Conservation (phyloP, 2,888 invertebrate genomes). For the Portevinia maculata region DNA sequence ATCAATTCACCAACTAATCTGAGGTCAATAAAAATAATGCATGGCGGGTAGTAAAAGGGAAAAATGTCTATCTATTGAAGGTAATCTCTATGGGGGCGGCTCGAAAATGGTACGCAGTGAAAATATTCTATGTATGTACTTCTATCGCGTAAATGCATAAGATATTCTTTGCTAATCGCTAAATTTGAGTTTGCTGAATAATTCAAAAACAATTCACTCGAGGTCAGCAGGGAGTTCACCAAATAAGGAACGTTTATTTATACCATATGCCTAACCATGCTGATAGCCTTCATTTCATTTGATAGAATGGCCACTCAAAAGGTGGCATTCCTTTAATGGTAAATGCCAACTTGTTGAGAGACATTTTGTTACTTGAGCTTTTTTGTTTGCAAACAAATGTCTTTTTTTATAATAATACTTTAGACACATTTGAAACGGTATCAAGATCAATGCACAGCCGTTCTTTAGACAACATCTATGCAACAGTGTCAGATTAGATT, state of each 20-base stretch:
- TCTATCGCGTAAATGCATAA: too few species aligned
- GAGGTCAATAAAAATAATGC: slow-evolving; percentile 68
- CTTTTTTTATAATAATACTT: slow-evolving; percentile 3
- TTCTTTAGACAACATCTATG: slow-evolving; percentile 6
- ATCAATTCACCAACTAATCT: slow-evolving; percentile 44
- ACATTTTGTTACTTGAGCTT: too few species aligned
- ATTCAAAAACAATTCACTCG: not conserved
- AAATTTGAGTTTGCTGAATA: not conserved
- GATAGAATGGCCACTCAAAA: slow-evolving; percentile 11
- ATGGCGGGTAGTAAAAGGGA: slow-evolving; percentile 35
- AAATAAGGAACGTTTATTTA: slow-evolving; percentile 31
- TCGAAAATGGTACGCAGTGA: slow-evolving; percentile 4
- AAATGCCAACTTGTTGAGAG: slow-evolving; percentile 51
- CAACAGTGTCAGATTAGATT: slow-evolving; percentile 22
- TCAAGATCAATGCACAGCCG: slow-evolving; percentile 37
- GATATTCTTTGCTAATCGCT: slow-evolving; percentile 15
- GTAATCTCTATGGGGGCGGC: slow-evolving; percentile 50
- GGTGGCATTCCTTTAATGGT: slow-evolving; percentile 51
- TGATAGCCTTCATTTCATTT: slow-evolving; percentile 35
- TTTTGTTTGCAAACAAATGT: slow-evolving; percentile 6
- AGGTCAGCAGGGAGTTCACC: slow-evolving; percentile 22
- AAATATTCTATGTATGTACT: slow-evolving; percentile 3
- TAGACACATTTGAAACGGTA: not conserved
- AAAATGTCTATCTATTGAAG: slow-evolving; percentile 47
- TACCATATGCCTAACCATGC: slow-evolving; percentile 25